phyloP scores from a whole-genome alignment of 2,797 vertebrate genomes.

The Pseudochaenichthys georgianus region DNA sequence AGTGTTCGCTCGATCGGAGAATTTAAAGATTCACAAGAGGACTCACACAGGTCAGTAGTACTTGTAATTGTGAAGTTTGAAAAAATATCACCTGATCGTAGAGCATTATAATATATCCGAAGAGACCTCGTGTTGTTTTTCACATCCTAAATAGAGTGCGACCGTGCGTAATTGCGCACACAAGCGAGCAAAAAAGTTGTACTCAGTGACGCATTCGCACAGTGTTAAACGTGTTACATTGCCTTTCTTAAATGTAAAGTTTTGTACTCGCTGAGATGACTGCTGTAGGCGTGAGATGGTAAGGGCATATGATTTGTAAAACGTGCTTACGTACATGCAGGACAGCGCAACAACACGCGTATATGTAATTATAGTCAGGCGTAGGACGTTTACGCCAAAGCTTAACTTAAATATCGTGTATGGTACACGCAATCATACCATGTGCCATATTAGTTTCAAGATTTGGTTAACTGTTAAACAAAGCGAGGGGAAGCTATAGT shows the following conservation, averaged over 20 bases:
- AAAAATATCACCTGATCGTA: not conserved
- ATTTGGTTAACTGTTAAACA: not conserved
- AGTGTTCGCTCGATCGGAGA: conserved; percentile 96
- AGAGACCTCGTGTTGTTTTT: conserved; percentile 15
- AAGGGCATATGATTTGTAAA: conserved; percentile 72
- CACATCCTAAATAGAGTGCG: not conserved
- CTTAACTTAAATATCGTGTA: not conserved
- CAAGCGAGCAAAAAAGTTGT: conserved; percentile 12
- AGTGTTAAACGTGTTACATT: conserved; percentile 40
- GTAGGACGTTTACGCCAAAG: conserved; percentile 50
- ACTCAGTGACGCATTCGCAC: conserved; percentile 24
- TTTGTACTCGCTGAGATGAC: conserved; percentile 24
- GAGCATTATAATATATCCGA: not conserved
- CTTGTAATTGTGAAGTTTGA: conserved; percentile 12
- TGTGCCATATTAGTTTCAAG: not conserved
- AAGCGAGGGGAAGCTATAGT: not conserved
- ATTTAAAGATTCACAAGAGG: conserved; percentile 97
- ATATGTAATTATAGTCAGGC: conserved; percentile 63
- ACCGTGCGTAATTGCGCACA: conserved; percentile 57
- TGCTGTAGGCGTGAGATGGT: conserved; percentile 61
- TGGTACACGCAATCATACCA: not conserved
- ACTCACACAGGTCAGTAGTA: conserved; percentile 98
- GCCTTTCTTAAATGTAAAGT: conserved; percentile 47
- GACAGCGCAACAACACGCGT: conserved; percentile 48
- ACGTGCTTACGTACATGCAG: conserved; percentile 76